Conservation (phyloP, 2,113 vertebrate genomes). For the Dicentrarchus labrax region DNA sequence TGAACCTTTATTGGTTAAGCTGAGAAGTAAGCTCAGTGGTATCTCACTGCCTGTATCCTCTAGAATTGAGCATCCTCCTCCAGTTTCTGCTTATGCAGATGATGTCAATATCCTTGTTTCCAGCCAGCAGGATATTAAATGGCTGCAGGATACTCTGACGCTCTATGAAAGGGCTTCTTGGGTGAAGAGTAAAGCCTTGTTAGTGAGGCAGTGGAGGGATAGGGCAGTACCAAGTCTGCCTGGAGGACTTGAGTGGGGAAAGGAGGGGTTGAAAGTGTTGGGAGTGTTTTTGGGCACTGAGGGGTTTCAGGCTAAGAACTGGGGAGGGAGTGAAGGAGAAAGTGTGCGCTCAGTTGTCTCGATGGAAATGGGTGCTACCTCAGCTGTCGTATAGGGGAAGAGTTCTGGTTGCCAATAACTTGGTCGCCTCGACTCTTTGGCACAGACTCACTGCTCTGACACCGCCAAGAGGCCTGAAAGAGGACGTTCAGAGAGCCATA, state of each 20-base stretch:
- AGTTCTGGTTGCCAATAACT: not conserved
- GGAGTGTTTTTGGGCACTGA: not conserved
- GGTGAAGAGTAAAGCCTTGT: not conserved
- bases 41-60: not conserved
- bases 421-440: not conserved
- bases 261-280: not conserved
- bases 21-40: not conserved
- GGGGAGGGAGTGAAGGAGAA: not conserved
- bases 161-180: not conserved
- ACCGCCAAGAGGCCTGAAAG: not conserved
- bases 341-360: not conserved
- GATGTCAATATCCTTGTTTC: not conserved
- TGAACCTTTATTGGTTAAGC: not conserved
- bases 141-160: not conserved
- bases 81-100: not conserved
- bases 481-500: not conserved
- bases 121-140: not conserved
- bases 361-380: not conserved
- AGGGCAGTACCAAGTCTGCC: not conserved
- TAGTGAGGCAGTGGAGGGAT: not conserved
- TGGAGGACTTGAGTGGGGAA: not conserved
- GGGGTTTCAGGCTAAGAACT: not conserved
- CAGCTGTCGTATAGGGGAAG: not conserved
- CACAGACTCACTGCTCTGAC: not conserved
- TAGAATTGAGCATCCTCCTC: fast-evolving